These are phyloP conservation scores for Morelia viridis DNA, from an alignment of 2,797 vertebrate species.

Conservation along the genomic window DNA sequence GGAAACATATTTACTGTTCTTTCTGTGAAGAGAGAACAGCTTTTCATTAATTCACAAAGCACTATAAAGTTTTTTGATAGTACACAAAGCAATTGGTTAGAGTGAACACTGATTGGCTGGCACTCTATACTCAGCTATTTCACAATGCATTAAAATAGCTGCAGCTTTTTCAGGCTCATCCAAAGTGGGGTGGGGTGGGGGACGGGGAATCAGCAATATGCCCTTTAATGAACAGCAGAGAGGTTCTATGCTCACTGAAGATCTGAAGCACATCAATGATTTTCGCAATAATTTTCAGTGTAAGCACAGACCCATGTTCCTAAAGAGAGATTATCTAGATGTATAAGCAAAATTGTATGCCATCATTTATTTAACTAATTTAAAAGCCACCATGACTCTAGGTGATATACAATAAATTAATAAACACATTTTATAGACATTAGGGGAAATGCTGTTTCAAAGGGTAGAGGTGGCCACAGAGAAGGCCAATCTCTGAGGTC, in stretches of 20 bases:
- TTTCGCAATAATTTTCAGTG: not conserved
- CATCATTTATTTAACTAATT: not conserved
- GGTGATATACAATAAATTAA: not conserved
- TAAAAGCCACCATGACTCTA: not conserved
- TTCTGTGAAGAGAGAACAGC: not conserved
- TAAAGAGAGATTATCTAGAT: not conserved
- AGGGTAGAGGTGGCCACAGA: not conserved
- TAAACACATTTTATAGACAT: not conserved
- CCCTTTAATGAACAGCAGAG: not conserved
- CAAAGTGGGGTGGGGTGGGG: not conserved
- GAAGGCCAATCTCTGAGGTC: not conserved
- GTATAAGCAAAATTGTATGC: not conserved
- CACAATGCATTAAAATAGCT: not conserved
- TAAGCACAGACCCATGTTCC: not conserved
- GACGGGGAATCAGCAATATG: not conserved
- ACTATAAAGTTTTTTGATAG: not conserved
- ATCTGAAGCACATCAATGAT: not conserved
- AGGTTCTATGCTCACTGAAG: not conserved
- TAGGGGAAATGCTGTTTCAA: not conserved
- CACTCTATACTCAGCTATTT: not conserved
- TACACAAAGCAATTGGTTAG: not conserved
- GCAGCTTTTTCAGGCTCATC: not conserved
- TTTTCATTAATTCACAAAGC: not conserved
- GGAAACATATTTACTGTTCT: not conserved
- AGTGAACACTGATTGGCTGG: not conserved